A percentile compares a stretch with the other conserved stretches of the same genome.
These are phyloP conservation scores for Venustaconcha ellipsiformis DNA, from an alignment of 1,140 invertebrate genomes.

Conservation along the genomic window DNA sequence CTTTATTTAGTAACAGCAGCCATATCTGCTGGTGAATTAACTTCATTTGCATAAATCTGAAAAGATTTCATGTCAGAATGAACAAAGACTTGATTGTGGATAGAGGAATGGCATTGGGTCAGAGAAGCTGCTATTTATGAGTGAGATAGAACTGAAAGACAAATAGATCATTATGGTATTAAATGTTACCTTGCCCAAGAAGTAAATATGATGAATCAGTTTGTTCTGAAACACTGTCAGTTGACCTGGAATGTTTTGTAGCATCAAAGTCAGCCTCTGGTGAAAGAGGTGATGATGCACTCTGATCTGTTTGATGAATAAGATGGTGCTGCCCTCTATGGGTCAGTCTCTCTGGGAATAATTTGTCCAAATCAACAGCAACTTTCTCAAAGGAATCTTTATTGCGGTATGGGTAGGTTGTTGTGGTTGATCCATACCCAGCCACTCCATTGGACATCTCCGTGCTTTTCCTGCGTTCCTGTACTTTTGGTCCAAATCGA, in stretches of 20 bases:
- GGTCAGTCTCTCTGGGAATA: constrained; percentile 64
- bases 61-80: too few species aligned
- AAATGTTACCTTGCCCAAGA: constrained; percentile 16
- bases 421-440: constrained; percentile 38
- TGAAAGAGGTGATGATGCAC: constrained; percentile 33
- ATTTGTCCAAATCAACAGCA: constrained; percentile 61
- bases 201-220: constrained; percentile 52
- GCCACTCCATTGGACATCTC: constrained; percentile 13
- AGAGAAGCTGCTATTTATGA: background rate
- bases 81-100: too few species aligned
- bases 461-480: constrained; percentile 3
- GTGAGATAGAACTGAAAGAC: background rate
- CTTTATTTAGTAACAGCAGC: too few species aligned
- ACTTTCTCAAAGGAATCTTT: constrained; percentile 64
- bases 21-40: too few species aligned
- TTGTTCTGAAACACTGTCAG: constrained; percentile 42
- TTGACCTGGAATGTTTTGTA: constrained; percentile 42
- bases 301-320: constrained; percentile 30
- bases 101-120: too few species aligned
- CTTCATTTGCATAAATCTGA: too few species aligned
- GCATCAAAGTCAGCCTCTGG: constrained; percentile 63
- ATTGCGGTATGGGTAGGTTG: constrained; percentile 21
- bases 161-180: background rate
- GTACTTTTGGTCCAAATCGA: constrained; percentile 32
- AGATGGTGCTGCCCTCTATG: constrained; percentile 56